Evolutionary conservation across 2,888 invertebrate species (phyloP).

Genomic region (Lithophane socia): DNA sequence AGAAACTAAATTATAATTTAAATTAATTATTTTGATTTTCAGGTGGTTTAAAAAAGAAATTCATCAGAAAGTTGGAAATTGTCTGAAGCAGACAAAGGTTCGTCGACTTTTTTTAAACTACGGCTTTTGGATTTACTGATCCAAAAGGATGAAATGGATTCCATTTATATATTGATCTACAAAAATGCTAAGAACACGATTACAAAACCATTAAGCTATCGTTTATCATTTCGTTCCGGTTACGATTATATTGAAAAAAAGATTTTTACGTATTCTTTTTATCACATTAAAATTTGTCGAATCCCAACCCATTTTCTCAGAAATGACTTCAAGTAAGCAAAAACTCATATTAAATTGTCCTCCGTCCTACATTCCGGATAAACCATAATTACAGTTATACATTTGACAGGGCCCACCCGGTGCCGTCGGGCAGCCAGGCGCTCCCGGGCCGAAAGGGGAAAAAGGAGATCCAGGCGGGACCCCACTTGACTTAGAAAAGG

Average conservation of each 20-base stretch:
- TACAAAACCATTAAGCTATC: not conserved
- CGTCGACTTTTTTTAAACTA: not conserved
- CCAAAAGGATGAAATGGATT: not conserved
- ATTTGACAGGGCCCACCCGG: conserved; percentile 93
- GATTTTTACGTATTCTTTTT: not conserved
- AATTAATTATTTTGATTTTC: not conserved
- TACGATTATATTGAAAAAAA: not conserved
- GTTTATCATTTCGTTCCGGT: not conserved
- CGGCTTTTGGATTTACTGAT: not conserved
- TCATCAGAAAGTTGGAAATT: not conserved
- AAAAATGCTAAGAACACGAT: not conserved
- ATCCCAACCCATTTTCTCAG: not conserved
- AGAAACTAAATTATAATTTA: conserved; percentile 47
- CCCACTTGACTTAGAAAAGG: conserved; percentile 84
- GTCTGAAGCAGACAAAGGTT: not conserved
- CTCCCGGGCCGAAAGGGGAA: conserved; percentile 91
- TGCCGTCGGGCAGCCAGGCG: conserved; percentile 92
- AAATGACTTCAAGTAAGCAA: conserved; percentile 9
- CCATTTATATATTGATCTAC: not conserved
- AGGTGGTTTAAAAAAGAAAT: not conserved
- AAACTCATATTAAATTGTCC: conserved; percentile 19
- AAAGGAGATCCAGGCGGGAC: conserved; percentile 92
- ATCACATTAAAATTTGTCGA: not conserved
- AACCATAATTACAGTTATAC: conserved; percentile 64
- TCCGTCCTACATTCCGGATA: conserved; percentile 38